Evolutionary conservation across 2,888 invertebrate species (phyloP), one percentile per base, ranked within the genome.

Genomic region (Drosophila peninsularis): DNA sequence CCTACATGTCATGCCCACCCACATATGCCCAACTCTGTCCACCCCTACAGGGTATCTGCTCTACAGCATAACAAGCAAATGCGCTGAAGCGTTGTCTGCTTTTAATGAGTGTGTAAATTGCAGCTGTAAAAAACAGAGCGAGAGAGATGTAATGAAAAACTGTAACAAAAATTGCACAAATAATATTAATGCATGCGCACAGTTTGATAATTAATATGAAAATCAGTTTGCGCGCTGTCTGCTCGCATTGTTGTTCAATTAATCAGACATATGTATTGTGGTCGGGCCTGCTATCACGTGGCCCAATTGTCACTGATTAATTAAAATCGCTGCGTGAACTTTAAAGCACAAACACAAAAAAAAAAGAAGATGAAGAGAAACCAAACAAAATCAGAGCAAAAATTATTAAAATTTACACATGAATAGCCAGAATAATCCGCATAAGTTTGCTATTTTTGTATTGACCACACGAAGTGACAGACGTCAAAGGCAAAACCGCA

Each of bases 181-280:
- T 53, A 54, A 64, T 58, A 62, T 70, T 61, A 67, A 82, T 66
- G 73, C 66, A 45, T 62, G 71, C 67, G 62, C 75, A 75, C 61
- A 78, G 62, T 78, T 78, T 57, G 64, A 76, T 85, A 78, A 88
- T 88, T 85, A 80, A 78, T 80, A 70, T 70, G 50, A 67, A 83
- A 82, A 81, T 78, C 83, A 70, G 71, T 78, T 75, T 64, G 53
- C 53, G 44, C 49, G 36, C 55, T 73, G 68, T 84, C 68, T 34
- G 61, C 54, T 50, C 37, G 66, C 50, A 74, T 83, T 83, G 62
- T 77, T 80, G 69, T 83, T 77, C 75, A 76, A 83, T 83, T 80
- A 83, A 88, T 83, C 88, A 78, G 71, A 53, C 44, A 56, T 68
- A 60, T 67, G 63, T 39, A 39, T 56, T 76, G 80, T 56, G 80